Evolutionary conservation across 2,888 invertebrate genomes (phyloP).

Genomic region (Cyrtodaria siliqua): DNA sequence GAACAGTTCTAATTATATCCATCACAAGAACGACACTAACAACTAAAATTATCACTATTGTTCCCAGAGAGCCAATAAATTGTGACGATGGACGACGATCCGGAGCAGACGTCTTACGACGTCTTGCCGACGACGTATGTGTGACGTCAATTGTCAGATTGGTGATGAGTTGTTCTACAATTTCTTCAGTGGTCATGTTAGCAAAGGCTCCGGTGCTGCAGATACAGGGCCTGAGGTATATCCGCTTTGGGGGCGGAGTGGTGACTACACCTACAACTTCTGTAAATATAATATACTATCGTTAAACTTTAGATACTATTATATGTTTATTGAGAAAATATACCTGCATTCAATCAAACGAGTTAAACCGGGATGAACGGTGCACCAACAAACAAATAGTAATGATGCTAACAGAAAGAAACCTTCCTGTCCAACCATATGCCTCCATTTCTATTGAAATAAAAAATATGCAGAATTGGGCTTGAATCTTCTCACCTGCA

Average conservation of each 20-base stretch:
- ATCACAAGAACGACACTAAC: background rate
- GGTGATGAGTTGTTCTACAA: background rate
- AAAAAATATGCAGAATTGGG: no score
- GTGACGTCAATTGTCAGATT: conserved; percentile 17
- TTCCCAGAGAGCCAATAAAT: conserved; percentile 9
- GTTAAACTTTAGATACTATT: no score
- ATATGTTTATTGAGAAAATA: no score
- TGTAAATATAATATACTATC: no score
- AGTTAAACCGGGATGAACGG: no score
- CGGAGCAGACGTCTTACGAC: conserved; percentile 1
- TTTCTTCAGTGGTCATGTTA: conserved; percentile 14
- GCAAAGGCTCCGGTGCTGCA: conserved; percentile 15
- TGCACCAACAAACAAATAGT: no score
- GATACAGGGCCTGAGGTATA: conserved; percentile 11
- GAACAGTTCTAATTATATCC: background rate
- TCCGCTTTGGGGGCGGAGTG: conserved; percentile 1
- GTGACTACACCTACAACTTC: no score
- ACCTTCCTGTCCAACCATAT: no score
- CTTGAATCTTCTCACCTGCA: no score
- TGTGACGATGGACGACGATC: conserved; percentile 16
- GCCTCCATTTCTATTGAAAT: no score
- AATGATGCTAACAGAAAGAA: no score
- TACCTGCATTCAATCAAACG: no score
- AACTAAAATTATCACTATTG: background rate
- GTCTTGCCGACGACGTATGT: background rate